Percentiles rank a stretch among this genome's conserved stretches.
Evolutionary conservation across 1,140 invertebrate species (phyloP).

Genomic region (Brachionus sp.): DNA sequence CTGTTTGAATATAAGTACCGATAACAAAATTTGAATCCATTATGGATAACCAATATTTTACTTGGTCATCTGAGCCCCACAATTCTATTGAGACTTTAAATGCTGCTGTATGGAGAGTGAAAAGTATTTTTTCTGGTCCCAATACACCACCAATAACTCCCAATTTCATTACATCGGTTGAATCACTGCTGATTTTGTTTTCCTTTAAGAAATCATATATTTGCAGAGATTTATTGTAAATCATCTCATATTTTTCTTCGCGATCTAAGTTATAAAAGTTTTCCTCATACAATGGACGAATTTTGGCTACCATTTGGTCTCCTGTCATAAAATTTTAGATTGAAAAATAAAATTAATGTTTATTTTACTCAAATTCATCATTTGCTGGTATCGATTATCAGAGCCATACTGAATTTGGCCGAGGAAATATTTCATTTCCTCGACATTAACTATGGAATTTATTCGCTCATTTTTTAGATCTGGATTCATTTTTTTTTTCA

Average conservation of each 20-base stretch:
- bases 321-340: not conserved
- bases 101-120: constrained; percentile 75
- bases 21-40: constrained; percentile 78
- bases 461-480: constrained; percentile 30
- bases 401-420: not conserved
- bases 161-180: constrained; percentile 6
- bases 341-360: not conserved
- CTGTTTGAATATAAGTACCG: constrained; percentile 91
- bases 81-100: constrained; percentile 83
- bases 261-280: constrained; percentile 43
- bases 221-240: constrained; percentile 24
- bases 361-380: constrained; percentile 8
- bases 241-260: constrained; percentile 33
- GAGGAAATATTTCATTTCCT: constrained; percentile 6
- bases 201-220: constrained; percentile 20
- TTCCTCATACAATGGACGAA: constrained; percentile 24
- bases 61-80: constrained; percentile 78
- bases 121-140: constrained; percentile 46
- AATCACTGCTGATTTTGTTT: not conserved
- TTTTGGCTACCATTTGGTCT: constrained; percentile 22
- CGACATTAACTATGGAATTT: not conserved
- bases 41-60: constrained; percentile 75
- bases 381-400: not conserved
- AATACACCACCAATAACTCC: constrained; percentile 15
- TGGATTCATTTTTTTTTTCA: constrained; percentile 20